A percentile compares a stretch with the other conserved stretches of the same genome.
Conservation (phyloP, 2,797 vertebrate species). For the Sphenopsis melanotis region DNA sequence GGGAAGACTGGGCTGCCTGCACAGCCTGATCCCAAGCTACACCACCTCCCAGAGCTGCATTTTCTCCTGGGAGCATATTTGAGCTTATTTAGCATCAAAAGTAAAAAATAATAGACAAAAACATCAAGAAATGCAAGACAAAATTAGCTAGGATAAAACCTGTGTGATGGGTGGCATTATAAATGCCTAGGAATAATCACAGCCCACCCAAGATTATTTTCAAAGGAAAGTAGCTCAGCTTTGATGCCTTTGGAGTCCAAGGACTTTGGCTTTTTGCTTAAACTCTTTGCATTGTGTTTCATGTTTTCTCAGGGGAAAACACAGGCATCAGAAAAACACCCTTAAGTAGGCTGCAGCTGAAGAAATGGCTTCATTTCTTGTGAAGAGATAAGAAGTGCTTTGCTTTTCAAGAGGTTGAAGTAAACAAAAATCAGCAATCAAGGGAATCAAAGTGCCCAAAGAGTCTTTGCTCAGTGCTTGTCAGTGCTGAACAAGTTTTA, state of each 20-base stretch:
- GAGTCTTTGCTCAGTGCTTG: background rate
- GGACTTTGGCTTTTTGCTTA: background rate
- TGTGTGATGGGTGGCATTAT: background rate
- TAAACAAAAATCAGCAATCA: conserved; percentile 46
- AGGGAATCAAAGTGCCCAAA: conserved; percentile 15
- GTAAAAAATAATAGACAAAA: background rate
- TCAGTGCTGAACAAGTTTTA: background rate
- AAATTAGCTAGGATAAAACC: conserved; percentile 24
- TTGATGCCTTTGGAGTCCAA: conserved; percentile 46
- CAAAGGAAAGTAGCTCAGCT: conserved; percentile 46
- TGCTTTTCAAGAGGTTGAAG: conserved; percentile 25
- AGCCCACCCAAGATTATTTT: conserved; percentile 29
- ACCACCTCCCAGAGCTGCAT: background rate
- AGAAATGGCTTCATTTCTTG: conserved; percentile 1
- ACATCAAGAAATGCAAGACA: background rate
- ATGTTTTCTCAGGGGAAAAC: conserved; percentile 34
- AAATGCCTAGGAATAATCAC: conserved; percentile 25
- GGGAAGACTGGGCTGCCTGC: background rate
- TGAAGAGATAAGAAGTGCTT: conserved; percentile 7
- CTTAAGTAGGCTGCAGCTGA: conserved; percentile 20
- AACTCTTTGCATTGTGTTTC: conserved; percentile 32
- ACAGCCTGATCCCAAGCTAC: background rate
- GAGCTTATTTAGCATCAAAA: conserved; percentile 31
- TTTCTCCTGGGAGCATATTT: background rate
- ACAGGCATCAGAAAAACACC: conserved; percentile 22